Evolutionary conservation across 92 coral and sea anemone genomes (phyloP).

Genomic region (Chrysogorgia sp.): DNA sequence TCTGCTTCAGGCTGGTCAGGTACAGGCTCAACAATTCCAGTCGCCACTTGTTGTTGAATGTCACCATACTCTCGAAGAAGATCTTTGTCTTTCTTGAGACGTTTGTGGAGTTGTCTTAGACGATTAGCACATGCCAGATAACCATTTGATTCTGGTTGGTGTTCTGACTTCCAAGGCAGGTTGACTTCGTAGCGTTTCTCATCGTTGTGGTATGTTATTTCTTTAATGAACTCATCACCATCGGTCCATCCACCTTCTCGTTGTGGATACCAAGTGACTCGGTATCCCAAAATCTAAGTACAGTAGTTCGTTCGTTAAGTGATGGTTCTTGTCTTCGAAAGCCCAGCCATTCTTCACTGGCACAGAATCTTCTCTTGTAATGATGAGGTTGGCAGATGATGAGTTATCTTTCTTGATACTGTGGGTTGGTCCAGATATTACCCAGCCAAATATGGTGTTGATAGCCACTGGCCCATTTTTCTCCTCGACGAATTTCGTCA

Average conservation of each 20-base stretch:
- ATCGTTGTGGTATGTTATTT: constrained; percentile 17
- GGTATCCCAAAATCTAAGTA: constrained; percentile 25
- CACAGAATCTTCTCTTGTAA: background rate
- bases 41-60: constrained; percentile 9
- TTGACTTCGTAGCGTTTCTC: constrained; percentile 32
- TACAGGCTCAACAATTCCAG: constrained; percentile 24
- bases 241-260: background rate
- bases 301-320: constrained; percentile 27
- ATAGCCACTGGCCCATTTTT: constrained; percentile 17
- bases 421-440: constrained; percentile 27
- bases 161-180: constrained; percentile 34
- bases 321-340: constrained; percentile 23
- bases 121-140: constrained; percentile 32
- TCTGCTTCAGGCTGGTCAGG: background rate
- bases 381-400: constrained; percentile 14
- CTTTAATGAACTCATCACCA: background rate
- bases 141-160: constrained; percentile 25
- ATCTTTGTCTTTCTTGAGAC: constrained; percentile 25
- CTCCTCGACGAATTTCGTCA: constrained; percentile 14
- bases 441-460: constrained; percentile 34
- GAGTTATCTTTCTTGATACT: background rate
- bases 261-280: constrained; percentile 21
- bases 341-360: constrained; percentile 4
- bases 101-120: constrained; percentile 46
- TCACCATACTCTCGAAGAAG: constrained; percentile 28